phyloP scores from a whole-genome alignment of 1,140 invertebrate genomes.

The Calliphora vicina region DNA sequence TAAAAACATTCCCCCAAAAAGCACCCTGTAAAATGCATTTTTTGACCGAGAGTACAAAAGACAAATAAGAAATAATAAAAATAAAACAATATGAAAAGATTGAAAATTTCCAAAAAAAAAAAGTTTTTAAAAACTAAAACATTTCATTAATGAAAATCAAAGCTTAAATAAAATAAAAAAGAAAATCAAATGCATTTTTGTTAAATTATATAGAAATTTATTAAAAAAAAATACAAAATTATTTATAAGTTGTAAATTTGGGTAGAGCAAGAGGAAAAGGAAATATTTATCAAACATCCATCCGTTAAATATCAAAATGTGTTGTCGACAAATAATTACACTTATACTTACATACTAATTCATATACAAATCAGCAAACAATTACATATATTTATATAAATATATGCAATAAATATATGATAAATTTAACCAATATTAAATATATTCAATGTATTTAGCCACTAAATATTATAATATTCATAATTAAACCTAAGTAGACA shows the following conservation, averaged over 20 bases:
- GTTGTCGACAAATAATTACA: slow-evolving; percentile 21
- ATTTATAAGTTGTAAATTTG: not conserved
- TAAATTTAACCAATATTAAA: not conserved
- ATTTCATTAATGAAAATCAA: slow-evolving; percentile 9
- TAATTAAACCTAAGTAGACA: not conserved
- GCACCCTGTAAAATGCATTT: slow-evolving; percentile 35
- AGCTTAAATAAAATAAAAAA: not conserved
- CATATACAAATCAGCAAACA: not conserved
- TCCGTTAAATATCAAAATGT: slow-evolving; percentile 19
- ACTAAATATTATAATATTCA: not conserved
- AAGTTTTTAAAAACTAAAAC: not conserved
- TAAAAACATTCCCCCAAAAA: slow-evolving; percentile 11
- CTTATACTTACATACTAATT: not conserved
- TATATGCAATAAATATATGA: no score
- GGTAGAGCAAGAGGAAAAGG: not conserved
- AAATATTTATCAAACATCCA: slow-evolving; percentile 18
- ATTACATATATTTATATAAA: no score
- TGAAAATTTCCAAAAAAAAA: not conserved
- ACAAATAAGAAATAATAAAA: slow-evolving; percentile 18
- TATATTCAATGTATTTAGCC: not conserved
- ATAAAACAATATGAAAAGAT: not conserved
- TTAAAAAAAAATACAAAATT: not conserved
- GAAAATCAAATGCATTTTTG: slow-evolving; percentile 10
- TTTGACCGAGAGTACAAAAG: slow-evolving; percentile 34
- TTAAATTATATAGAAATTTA: not conserved